These are phyloP conservation scores for Taenioides sp. DNA, from an alignment of 2,797 vertebrate genomes.

Conservation along the genomic window DNA sequence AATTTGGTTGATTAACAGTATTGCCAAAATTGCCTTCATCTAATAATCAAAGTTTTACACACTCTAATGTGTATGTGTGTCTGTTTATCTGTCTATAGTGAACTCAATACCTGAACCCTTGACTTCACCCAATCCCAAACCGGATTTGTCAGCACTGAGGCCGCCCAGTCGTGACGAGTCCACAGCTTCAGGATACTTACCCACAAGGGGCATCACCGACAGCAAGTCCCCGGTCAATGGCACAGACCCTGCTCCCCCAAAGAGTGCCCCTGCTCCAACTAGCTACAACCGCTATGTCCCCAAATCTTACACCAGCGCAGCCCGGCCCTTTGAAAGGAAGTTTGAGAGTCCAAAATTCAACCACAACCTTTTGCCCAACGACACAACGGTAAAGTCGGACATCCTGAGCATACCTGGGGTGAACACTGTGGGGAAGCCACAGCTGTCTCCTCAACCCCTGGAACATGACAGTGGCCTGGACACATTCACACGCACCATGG, in stretches of 20 bases:
- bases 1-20: too few species aligned
- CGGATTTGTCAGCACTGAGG: constrained; percentile 84
- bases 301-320: constrained; percentile 86
- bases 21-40: too few species aligned
- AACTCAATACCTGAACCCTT: constrained; percentile 83
- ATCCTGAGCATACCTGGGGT: constrained; percentile 67
- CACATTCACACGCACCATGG: constrained; percentile 87
- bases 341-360: constrained; percentile 99
- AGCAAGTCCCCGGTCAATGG: constrained; percentile 89
- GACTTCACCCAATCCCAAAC: constrained; percentile 81
- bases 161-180: constrained; percentile 85
- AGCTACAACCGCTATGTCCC: constrained; percentile 87
- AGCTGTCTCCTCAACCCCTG: constrained; percentile 82
- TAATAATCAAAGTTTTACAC: too few species aligned
- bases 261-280: constrained; percentile 71
- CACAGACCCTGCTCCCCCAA: constrained; percentile 77
- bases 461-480: constrained; percentile 92
- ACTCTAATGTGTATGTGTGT: not conserved
- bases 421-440: constrained; percentile 77
- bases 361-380: constrained; percentile 95
- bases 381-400: constrained; percentile 80
- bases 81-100: constrained; percentile 61
- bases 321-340: constrained; percentile 93
- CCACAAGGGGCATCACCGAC: constrained; percentile 82
- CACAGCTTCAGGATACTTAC: constrained; percentile 82